Conservation (phyloP, 2,888 invertebrate species). For the Phymatocera aterrima region DNA sequence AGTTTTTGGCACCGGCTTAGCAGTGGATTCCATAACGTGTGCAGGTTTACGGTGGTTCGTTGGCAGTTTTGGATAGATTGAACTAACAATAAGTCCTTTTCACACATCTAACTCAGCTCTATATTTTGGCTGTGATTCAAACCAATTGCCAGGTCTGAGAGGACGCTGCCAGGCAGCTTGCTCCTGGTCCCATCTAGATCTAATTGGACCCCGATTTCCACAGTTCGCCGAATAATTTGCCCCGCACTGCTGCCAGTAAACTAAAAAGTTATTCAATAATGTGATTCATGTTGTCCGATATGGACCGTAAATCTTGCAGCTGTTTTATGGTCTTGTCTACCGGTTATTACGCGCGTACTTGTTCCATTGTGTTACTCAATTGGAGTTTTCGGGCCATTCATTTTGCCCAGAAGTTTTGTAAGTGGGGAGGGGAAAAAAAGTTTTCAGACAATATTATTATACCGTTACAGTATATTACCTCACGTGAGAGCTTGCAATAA, state of each 20-base stretch:
- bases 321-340: neutral
- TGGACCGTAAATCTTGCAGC: neutral
- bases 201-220: constrained; percentile 8
- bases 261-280: neutral
- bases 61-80: neutral
- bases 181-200: neutral
- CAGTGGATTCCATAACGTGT: neutral
- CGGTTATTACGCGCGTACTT: neutral
- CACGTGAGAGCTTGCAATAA: neutral
- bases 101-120: constrained; percentile 2
- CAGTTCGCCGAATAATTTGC: neutral
- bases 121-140: constrained; percentile 16
- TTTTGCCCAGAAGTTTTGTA: neutral
- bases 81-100: constrained; percentile 23
- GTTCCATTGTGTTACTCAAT: neutral
- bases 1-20: neutral
- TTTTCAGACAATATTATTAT: neutral
- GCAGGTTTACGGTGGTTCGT: neutral
- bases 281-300: neutral
- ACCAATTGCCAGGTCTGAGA: neutral
- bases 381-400: neutral
- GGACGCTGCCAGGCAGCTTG: neutral
- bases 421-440: neutral
- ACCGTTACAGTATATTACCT: no score
- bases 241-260: neutral